Conservation (phyloP, 2,797 vertebrate species). For the Sylvilagus floridanus region DNA sequence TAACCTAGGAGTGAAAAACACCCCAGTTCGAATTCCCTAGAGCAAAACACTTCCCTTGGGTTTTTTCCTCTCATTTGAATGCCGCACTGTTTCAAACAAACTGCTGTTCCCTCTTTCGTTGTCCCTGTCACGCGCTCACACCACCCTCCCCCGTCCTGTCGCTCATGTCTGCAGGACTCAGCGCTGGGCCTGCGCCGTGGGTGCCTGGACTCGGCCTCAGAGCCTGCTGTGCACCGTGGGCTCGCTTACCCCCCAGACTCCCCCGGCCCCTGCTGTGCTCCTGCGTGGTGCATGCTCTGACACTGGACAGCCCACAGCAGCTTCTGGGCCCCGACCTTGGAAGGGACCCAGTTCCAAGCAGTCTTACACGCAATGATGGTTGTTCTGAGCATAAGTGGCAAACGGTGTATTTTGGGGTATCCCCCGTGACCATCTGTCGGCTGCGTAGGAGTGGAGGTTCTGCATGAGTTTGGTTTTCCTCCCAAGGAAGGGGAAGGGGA, state of each 20-base stretch:
- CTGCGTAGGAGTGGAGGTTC: not conserved
- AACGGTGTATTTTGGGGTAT: conserved; percentile 49
- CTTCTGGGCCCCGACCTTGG: conserved; percentile 30
- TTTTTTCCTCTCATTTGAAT: not conserved
- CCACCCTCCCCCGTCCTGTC: not conserved
- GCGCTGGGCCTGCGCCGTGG: fast-evolving
- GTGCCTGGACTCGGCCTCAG: fast-evolving
- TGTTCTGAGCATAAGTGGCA: conserved; percentile 68
- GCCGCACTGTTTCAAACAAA: conserved; percentile 62
- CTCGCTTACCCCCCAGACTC: fast-evolving
- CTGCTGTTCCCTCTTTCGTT: not conserved
- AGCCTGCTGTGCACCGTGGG: not conserved
- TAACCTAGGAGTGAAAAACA: conserved; percentile 69
- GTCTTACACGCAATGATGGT: not conserved
- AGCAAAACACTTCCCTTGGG: conserved; percentile 18
- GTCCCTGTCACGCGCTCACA: conserved; percentile 8
- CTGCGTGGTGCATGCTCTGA: conserved; percentile 77
- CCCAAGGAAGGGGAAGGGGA: not conserved
- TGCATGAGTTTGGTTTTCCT: conserved; percentile 13
- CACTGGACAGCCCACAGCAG: conserved; percentile 58
- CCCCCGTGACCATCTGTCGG: conserved; percentile 57
- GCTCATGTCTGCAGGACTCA: not conserved
- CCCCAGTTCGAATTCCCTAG: not conserved
- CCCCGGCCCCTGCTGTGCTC: not conserved
- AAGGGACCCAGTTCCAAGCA: conserved; percentile 56